phyloP scores from a whole-genome alignment of 2,113 vertebrate species.

The Zosterops lateralis region DNA sequence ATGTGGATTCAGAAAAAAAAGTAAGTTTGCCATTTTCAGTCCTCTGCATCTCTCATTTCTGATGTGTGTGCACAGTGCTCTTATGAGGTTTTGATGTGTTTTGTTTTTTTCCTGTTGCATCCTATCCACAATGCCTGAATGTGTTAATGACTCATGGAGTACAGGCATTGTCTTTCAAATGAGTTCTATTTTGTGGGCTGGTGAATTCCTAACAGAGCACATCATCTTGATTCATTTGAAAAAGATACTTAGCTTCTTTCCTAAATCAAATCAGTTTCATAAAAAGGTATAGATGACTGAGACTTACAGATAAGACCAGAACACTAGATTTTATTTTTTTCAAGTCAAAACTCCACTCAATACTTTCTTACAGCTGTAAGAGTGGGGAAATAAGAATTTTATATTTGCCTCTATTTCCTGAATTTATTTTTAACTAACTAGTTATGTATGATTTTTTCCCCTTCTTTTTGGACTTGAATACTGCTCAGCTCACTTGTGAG shows the following conservation, averaged over 20 bases:
- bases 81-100: background rate
- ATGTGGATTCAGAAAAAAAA: background rate
- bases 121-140: background rate
- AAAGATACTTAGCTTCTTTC: background rate
- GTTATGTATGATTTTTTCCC: rapidly evolving
- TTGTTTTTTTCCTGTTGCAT: background rate
- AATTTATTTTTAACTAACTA: background rate
- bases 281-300: background rate
- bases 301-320: background rate
- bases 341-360: background rate
- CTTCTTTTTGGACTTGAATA: background rate
- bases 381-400: background rate
- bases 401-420: background rate
- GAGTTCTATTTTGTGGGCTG: background rate
- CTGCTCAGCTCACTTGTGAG: background rate
- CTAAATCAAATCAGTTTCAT: background rate
- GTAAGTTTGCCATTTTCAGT: background rate
- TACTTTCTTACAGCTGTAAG: background rate
- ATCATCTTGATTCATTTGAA: background rate
- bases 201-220: background rate
- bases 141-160: background rate
- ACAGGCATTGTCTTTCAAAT: background rate
- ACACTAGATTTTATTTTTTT: background rate
- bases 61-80: background rate
- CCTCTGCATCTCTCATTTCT: background rate